Conservation (phyloP, 2,113 vertebrate species). For the Rhinichthys klamathensis region DNA sequence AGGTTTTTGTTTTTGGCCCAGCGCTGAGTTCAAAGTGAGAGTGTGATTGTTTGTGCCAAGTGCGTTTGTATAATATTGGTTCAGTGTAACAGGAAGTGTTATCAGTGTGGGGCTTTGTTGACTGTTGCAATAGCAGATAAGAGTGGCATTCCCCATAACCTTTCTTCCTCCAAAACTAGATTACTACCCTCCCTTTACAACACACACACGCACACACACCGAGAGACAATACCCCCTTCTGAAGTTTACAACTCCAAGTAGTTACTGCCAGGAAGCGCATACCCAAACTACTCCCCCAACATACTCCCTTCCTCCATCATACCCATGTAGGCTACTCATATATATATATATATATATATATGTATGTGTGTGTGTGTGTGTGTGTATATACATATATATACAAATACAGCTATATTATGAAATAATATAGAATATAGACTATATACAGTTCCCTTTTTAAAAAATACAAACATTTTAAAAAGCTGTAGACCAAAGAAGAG, state of each 20-base stretch:
- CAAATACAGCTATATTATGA: neutral
- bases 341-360: too few relatives aligned
- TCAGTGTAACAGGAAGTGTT: constrained; percentile 46
- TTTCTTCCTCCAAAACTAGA: constrained; percentile 49
- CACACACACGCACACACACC: constrained; percentile 46
- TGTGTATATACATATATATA: too few relatives aligned
- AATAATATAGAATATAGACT: neutral
- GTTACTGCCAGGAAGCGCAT: constrained; percentile 53
- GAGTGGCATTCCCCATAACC: constrained; percentile 48
- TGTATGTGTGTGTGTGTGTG: too few relatives aligned
- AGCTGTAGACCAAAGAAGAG: neutral
- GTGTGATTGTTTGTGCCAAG: constrained; percentile 65
- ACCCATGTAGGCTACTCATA: neutral
- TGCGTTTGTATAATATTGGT: constrained; percentile 17
- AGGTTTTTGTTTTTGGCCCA: neutral
- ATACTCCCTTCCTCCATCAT: neutral
- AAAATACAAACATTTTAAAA: neutral
- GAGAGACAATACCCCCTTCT: constrained; percentile 24
- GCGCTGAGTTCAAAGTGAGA: constrained; percentile 61
- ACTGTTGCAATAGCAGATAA: constrained; percentile 52
- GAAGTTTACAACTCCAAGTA: constrained; percentile 53
- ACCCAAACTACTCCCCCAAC: constrained; percentile 41
- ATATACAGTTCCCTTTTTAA: neutral
- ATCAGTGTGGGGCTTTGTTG: constrained; percentile 52
- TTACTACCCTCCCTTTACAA: constrained; percentile 43